These are phyloP conservation scores for Halocaridina rubra DNA, from an alignment of 2,888 invertebrate species.

Conservation along the genomic window DNA sequence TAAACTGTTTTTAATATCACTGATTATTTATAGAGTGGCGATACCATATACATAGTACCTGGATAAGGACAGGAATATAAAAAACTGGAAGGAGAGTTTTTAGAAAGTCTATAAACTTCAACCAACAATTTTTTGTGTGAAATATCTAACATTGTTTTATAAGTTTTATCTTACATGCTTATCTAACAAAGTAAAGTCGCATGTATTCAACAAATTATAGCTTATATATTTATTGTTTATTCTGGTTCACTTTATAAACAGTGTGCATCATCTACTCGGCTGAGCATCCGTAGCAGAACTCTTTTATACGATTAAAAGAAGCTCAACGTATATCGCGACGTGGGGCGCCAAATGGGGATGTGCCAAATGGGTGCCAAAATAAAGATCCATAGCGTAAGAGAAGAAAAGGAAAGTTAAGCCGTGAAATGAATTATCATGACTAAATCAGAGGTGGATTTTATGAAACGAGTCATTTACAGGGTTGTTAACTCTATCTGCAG, in stretches of 20 bases:
- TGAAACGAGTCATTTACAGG: too few species aligned
- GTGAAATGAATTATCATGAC: neutral
- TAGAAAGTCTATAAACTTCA: conserved; percentile 28
- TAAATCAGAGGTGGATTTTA: conserved; percentile 10
- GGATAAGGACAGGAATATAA: conserved; percentile 15
- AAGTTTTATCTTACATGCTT: conserved; percentile 34
- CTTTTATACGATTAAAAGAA: neutral
- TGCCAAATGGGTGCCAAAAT: neutral
- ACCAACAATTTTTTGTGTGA: conserved; percentile 25
- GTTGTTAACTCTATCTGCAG: too few species aligned
- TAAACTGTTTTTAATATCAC: conserved; percentile 35
- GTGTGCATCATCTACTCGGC: conserved; percentile 43
- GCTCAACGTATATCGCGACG: neutral
- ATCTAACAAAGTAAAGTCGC: conserved; percentile 40
- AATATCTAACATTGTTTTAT: conserved; percentile 33
- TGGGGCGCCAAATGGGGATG: neutral
- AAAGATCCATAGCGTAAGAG: too few species aligned
- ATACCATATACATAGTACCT: conserved; percentile 16
- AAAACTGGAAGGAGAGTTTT: conserved; percentile 33
- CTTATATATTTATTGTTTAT: conserved; percentile 20
- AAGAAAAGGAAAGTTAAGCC: neutral
- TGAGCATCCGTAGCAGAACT: conserved; percentile 37
- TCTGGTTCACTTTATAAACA: conserved; percentile 38
- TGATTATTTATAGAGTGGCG: conserved; percentile 22
- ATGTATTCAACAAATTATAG: conserved; percentile 44